Conservation (phyloP, 2,888 invertebrate species). For the Flexamia atlantica region DNA sequence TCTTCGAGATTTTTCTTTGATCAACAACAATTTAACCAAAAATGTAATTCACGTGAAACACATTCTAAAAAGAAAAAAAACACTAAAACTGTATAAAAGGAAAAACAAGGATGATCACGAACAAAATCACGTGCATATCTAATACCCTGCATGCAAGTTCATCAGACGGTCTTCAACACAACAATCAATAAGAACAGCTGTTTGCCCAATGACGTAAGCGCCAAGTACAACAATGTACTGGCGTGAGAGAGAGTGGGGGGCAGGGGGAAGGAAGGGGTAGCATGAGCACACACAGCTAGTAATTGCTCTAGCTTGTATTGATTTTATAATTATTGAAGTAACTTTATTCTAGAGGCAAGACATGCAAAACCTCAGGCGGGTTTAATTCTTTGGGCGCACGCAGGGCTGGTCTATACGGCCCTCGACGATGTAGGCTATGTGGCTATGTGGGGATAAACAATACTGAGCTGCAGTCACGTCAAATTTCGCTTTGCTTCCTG, state of each 20-base stretch:
- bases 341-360: slow-evolving; percentile 58
- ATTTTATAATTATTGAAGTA: slow-evolving; percentile 60
- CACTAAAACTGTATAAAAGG: no score
- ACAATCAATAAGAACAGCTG: slow-evolving; percentile 49
- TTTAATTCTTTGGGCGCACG: slow-evolving; percentile 54
- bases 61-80: no score
- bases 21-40: no score
- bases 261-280: not conserved
- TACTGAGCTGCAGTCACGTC: no score
- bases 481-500: no score
- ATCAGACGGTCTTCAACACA: not conserved
- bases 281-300: slow-evolving; percentile 30
- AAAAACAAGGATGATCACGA: no score
- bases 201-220: slow-evolving; percentile 38
- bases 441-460: no score
- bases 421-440: not conserved
- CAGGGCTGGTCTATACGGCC: slow-evolving; percentile 8
- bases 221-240: slow-evolving; percentile 42
- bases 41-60: no score
- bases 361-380: slow-evolving; percentile 56
- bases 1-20: no score
- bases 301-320: slow-evolving; percentile 51
- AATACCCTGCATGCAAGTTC: not conserved
- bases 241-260: not conserved
- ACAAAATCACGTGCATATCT: not conserved